Base-by-base conservation (phyloP, 2,797 vertebrate species). In the Coregonus suidteri region DNA sequence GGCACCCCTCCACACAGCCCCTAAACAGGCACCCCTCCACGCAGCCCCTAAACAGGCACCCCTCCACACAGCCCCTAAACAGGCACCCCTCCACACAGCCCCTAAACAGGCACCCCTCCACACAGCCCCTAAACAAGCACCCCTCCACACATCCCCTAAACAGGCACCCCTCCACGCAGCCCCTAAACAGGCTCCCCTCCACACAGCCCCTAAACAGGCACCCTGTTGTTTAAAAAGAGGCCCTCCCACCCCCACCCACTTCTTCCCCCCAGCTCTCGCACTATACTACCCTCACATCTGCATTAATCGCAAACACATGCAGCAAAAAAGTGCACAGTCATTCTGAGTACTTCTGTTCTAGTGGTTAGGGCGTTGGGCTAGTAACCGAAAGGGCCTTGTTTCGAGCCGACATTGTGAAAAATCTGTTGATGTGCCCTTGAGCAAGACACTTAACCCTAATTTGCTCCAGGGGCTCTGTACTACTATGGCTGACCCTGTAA, bases 311-410 rank as follows among this genome's bases (percentile, higher is more conserved):
- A 92, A 94, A 89, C 91, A 94, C 69, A 89, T 93, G 93, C n/a
- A 4, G 52, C 18, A 0, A 78, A 91, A 93, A 93, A 91, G 73
- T 93, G 93, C 93, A 79, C 0, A 92, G 90, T 94, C 94, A 94
- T 83, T 82, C 74, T 90, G 86, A n/a, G 20, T 64, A 25, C 20
- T 64, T 64, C 59, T 86, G n/a, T 70, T 47, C 9, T 47, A 13
- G 41, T 13, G 41, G 41, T 47, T 47, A 47, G 41, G 3, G 41
- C 9, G 41, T 47, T 47, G 9, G 41, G 41, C 41, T 47, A 47
- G 41, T 13, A 47, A 47, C 41, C 9, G 2, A 47, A 47, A 47
- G 41, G 41, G 41, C 7, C 41, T 47, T 47, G 7, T 47, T 47
- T 47, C 9, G 41, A 47, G 7, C 2, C 41, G 6, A 47, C 41